Evolutionary conservation across 2,113 vertebrate species (phyloP), one percentile per base, ranked within the genome.

Genomic region (Ailuropoda melanoleuca): DNA sequence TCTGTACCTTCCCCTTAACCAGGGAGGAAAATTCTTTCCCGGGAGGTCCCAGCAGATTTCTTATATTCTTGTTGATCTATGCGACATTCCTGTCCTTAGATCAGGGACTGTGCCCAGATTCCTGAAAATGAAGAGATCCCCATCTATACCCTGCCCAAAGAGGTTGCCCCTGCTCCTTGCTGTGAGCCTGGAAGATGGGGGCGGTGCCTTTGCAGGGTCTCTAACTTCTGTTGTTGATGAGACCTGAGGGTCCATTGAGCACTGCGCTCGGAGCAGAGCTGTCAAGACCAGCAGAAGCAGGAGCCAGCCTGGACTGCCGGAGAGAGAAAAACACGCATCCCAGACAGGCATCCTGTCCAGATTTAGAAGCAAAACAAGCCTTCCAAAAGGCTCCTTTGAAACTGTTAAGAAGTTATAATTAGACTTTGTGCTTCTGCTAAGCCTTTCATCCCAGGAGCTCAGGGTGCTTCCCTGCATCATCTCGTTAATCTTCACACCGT

Each of bases 401-500:
- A 97, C 84, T 68, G 82, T 24, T 95, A 60, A 93, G 48, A 93
- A 96, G 97, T 82, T 95, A 85, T 88, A 92, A 96, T 90, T 93
- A 94, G 95, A 90, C 39, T 81, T 18, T 70, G 78, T 92, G 70
- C 68, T 96, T 94, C 87, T 83, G 29, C 64, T 55, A 53, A 81
- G 77, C 50, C 31, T 95, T 74, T 94, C 62, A 88, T 88, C 75
- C 70, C 53, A 11, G n/a, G 81, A 94, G 90, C 94, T 58, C 46
- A 74, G 97, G 92, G 92, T 90, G 39, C 64, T 56, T 88, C 56
- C 88, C 43, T 50, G 70, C 62, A 83, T 34, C 10, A 4, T 82
- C 94, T 97, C 96, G 96, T 97, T 92, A 93, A 98, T 97, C 96
- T 92, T 96, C 84, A 34, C 70, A 68, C 86, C 53, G 31, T 58